Evolutionary conservation across 92 coral and sea anemone species (phyloP), one percentile per base, ranked within the genome.

Genomic region (Meandrina meandrites): DNA sequence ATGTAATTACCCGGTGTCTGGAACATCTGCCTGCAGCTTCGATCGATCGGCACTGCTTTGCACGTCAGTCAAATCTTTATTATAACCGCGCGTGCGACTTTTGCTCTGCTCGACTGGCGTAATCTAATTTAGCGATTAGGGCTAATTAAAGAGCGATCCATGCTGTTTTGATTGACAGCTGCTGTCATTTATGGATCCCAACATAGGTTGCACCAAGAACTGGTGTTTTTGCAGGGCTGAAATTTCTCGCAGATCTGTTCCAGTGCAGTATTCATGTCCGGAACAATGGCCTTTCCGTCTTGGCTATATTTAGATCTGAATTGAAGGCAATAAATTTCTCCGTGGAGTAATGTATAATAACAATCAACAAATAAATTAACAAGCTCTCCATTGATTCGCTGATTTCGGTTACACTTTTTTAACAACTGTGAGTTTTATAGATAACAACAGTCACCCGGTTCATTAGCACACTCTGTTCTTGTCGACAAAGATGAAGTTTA

Each of bases 81-180:
- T 72, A 72, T 14, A 50, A 71, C 50, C 51, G 24, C 78, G 86
- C 53, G 67, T 9, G 48, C 45, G 78, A 68, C 45, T 69, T 82
- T 47, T 11, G 8, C 66, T 48, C 22, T 27, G 78, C 48, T 16
- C 48, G 54, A 42, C 75, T 47, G 79, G 86, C 50, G 28, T 83
- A 71, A 83, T 83, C 51, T 50, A 70, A 82, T 82, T 71, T 69
- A 71, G 35, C 79, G 86, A 83, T 83, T 83, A 83, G 50, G 68
- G 86, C 79, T 76, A 83, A 71, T 82, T 83, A 83, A 83, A 83
- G 79, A 83, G 45, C 86, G 69, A 51, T 83, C 70, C 78, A 31
- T 82, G 48, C 78, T 34, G 78, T 24, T 32, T n/a, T 68, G 60
- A 70, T 35, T 83, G 86, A 45, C 67, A 70, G 48, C 79, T n/a